Percentiles rank a stretch among this genome's conserved stretches.
Evolutionary conservation across 2,888 invertebrate genomes (phyloP).

Genomic region (Psylliodes chrysocephalus): DNA sequence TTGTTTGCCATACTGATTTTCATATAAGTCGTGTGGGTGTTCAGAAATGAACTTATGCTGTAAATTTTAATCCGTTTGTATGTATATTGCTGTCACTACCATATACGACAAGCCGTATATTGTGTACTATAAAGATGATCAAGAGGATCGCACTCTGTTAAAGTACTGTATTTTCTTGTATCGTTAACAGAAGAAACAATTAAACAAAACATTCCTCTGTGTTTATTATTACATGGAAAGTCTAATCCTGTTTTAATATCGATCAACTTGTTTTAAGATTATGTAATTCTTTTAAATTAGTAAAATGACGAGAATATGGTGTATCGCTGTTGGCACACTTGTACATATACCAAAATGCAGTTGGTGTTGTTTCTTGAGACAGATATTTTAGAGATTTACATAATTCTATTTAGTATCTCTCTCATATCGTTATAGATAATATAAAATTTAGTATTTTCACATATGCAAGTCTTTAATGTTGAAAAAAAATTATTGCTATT

Average conservation of each 20-base stretch:
- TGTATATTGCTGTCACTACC: constrained; percentile 22
- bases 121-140: not conserved
- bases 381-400: too few relatives aligned
- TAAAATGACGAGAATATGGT: too few relatives aligned
- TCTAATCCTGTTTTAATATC: not conserved
- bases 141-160: not conserved
- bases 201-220: too few relatives aligned
- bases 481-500: too few relatives aligned
- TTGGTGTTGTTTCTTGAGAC: too few relatives aligned
- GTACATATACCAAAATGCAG: too few relatives aligned
- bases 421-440: too few relatives aligned
- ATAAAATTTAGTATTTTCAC: too few relatives aligned
- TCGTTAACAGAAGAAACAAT: not conserved
- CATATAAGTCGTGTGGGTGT: constrained; percentile 17
- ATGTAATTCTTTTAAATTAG: not conserved
- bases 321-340: too few relatives aligned
- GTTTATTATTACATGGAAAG: too few relatives aligned
- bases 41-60: constrained; percentile 11
- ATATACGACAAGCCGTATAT: constrained; percentile 6
- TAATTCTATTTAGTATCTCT: too few relatives aligned
- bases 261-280: not conserved
- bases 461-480: too few relatives aligned
- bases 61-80: constrained; percentile 30
- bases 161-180: not conserved
- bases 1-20: constrained; percentile 26